These are phyloP conservation scores for Callithrix jacchus DNA, from an alignment of 2,113 vertebrate genomes.

Conservation along the genomic window DNA sequence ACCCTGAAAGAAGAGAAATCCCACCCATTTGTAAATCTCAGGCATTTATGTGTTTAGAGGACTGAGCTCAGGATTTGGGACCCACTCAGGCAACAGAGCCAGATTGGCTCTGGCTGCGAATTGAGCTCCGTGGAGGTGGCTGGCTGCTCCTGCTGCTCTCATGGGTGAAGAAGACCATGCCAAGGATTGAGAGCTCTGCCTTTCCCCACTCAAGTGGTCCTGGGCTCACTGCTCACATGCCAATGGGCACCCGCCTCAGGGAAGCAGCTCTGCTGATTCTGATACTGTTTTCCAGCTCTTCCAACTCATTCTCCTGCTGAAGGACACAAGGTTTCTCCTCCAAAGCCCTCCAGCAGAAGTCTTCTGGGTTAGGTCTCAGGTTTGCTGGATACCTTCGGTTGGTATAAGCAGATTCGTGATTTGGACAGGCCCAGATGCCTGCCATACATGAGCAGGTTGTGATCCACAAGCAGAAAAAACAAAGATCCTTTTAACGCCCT, in stretches of 20 bases:
- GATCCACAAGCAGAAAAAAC: not conserved
- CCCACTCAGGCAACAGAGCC: not conserved
- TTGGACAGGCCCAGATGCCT: not conserved
- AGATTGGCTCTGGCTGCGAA: not conserved
- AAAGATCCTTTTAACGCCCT: not conserved
- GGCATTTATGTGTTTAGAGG: not conserved
- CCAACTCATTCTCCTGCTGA: not conserved
- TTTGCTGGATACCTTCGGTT: not conserved
- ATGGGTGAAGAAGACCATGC: not conserved
- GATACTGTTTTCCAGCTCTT: not conserved
- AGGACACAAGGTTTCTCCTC: not conserved
- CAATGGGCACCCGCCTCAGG: too few species aligned
- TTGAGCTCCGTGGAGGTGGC: not conserved
- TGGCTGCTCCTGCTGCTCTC: not conserved
- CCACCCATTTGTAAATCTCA: not conserved
- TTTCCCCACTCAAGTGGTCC: not conserved
- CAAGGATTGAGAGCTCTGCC: too few species aligned
- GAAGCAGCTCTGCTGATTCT: not conserved
- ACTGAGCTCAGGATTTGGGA: not conserved
- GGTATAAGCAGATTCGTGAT: not conserved
- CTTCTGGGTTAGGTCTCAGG: not conserved
- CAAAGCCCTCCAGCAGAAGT: not conserved
- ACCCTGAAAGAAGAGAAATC: not conserved
- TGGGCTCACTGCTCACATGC: not conserved
- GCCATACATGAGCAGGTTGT: not conserved